Conservation (phyloP, 2,113 vertebrate species). For the Stigmatopora argus region DNA sequence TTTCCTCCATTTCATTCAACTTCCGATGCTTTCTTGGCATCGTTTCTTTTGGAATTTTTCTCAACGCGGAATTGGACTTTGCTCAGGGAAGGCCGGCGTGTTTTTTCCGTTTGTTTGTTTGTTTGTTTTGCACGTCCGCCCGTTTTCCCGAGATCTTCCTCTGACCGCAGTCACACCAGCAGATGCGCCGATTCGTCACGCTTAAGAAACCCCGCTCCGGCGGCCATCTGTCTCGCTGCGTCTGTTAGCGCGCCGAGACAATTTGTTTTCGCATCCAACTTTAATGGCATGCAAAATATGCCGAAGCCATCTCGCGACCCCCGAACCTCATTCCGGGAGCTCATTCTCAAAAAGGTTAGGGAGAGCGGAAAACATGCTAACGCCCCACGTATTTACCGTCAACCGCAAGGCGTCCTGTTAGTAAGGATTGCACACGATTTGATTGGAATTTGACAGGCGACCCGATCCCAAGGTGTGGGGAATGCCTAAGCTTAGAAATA, state of each 20-base stretch:
- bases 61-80: not conserved
- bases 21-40: no score
- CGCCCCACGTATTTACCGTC: slow-evolving; percentile 18
- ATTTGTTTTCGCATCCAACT: slow-evolving; percentile 55
- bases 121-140: slow-evolving; percentile 33
- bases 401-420: slow-evolving; percentile 30
- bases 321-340: slow-evolving; percentile 37
- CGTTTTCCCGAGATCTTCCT: slow-evolving; percentile 49
- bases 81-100: slow-evolving; percentile 26
- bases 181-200: slow-evolving; percentile 59
- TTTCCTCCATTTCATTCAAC: no score
- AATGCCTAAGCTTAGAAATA: no score
- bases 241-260: slow-evolving; percentile 42
- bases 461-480: slow-evolving; percentile 21
- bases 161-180: slow-evolving; percentile 52
- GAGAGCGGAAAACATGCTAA: slow-evolving; percentile 42
- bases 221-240: slow-evolving; percentile 66
- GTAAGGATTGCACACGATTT: slow-evolving; percentile 38
- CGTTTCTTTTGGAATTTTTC: no score
- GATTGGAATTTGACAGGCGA: slow-evolving; percentile 37
- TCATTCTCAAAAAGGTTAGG: slow-evolving; percentile 29
- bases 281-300: slow-evolving; percentile 52
- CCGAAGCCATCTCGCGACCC: slow-evolving; percentile 35
- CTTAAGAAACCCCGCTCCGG: slow-evolving; percentile 58
- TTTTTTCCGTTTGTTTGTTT: slow-evolving; percentile 38